Evolutionary conservation across 2,888 invertebrate genomes (phyloP), one percentile per base, ranked within the genome.

Genomic region (Pyrochroa serraticornis): DNA sequence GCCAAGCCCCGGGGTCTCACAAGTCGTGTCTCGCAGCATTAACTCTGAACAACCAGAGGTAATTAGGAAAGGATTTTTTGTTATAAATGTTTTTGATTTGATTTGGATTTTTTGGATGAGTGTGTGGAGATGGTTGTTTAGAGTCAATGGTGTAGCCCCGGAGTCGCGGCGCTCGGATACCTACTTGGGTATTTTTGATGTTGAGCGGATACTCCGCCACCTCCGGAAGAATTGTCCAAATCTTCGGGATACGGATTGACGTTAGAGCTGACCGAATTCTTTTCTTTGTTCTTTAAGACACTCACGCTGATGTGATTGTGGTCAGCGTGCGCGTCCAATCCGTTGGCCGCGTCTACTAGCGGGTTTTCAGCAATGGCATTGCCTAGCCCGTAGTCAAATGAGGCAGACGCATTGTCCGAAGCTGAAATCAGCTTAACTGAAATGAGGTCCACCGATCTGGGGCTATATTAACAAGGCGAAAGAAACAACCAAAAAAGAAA

Each of bases 351-450:
- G 76, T 83, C 83, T 70, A 85, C 82, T 72, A 85, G 79, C 67
- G 85, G 85, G 73, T 84, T 85, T 80, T 84, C 83, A 71, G 84
- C 74, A 74, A 84, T 82, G 66, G 83, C 82, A 77, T 83, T 82
- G 74, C 76, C 77, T 74, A 78, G 74, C 70, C 78, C 79, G 75
- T 83, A 80, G 77, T 82, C 82, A 75, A 81, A 80, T 71, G 82
- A 81, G 75, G 82, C 80, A 71, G 83, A 82, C 71, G 78, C 67
- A 77, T 84, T 83, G 77, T 83, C 82, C 71, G 82, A 80, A 74
- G 84, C 82, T 74, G 84, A 83, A 78, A 85, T 82, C 79, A 83
- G 82, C 81, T 83, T 83, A 80, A 84, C 83, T 84, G 82, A 78
- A 83, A 83, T 82, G 77, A 77, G 76, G 74, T 71, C 71, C 70